phyloP scores from a whole-genome alignment of 2,113 vertebrate genomes.

The Phaetusa simplex region DNA sequence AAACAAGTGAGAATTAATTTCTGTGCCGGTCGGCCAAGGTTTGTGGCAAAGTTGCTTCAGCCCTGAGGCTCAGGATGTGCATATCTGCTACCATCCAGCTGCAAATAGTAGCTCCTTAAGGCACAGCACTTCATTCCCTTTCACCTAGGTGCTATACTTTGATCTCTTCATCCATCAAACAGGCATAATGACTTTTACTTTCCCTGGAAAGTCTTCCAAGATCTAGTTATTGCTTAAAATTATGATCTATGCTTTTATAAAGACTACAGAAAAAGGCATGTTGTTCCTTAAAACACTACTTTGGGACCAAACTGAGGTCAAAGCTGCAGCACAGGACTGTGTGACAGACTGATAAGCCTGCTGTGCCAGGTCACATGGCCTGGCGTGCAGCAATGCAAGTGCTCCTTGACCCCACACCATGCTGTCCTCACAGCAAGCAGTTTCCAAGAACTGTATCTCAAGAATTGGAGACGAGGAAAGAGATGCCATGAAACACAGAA shows the following conservation, averaged over 20 bases:
- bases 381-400: rapidly evolving
- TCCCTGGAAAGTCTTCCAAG: background rate
- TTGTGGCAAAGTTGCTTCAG: background rate
- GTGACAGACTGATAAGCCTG: background rate
- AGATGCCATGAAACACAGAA: background rate
- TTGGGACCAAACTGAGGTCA: background rate
- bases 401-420: too few species aligned
- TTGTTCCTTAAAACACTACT: background rate
- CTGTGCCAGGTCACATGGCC: too few species aligned
- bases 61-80: background rate
- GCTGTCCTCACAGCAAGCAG: background rate
- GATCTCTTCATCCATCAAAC: background rate
- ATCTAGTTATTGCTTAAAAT: background rate
- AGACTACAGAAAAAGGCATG: background rate
- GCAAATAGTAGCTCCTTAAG: background rate
- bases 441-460: rapidly evolving
- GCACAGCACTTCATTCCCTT: background rate
- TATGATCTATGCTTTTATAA: background rate
- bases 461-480: background rate
- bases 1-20: background rate
- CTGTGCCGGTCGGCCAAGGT: background rate
- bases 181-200: background rate
- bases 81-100: background rate
- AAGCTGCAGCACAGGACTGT: background rate
- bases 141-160: background rate